Conservation (phyloP, 2,113 vertebrate genomes). For the Climacteris rufus region DNA sequence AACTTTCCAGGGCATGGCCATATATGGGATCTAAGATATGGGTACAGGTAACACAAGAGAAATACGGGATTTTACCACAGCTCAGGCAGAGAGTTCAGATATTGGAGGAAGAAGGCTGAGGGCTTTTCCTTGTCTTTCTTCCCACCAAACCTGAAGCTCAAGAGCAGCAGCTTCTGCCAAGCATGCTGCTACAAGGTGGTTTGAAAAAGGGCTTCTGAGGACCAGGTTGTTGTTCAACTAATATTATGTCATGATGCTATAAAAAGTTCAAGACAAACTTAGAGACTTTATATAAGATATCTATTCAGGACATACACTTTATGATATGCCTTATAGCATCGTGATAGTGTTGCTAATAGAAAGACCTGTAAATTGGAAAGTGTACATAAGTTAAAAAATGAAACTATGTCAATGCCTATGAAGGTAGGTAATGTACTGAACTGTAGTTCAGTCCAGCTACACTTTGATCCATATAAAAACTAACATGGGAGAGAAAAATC, state of each 20-base stretch:
- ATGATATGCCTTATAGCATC: background rate
- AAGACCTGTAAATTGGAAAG: background rate
- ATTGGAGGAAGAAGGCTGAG: no score
- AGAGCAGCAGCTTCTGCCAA: no score
- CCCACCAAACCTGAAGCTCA: no score
- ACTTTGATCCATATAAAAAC: background rate
- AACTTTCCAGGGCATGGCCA: no score
- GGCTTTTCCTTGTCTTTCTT: no score
- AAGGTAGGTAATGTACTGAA: background rate
- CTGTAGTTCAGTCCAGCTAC: background rate
- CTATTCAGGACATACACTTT: background rate
- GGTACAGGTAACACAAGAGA: no score
- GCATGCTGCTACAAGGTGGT: no score
- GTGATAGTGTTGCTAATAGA: background rate
- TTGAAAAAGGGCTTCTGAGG: background rate
- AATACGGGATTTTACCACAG: no score
- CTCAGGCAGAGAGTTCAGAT: no score
- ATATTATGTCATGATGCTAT: background rate
- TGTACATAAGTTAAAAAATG: background rate
- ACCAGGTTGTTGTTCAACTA: background rate
- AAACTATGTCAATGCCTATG: background rate
- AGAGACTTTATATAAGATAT: background rate
- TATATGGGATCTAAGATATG: no score
- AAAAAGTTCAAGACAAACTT: background rate
- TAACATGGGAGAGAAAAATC: background rate